Conservation (phyloP, 1,140 invertebrate genomes). For the Calycopis cecrops region DNA sequence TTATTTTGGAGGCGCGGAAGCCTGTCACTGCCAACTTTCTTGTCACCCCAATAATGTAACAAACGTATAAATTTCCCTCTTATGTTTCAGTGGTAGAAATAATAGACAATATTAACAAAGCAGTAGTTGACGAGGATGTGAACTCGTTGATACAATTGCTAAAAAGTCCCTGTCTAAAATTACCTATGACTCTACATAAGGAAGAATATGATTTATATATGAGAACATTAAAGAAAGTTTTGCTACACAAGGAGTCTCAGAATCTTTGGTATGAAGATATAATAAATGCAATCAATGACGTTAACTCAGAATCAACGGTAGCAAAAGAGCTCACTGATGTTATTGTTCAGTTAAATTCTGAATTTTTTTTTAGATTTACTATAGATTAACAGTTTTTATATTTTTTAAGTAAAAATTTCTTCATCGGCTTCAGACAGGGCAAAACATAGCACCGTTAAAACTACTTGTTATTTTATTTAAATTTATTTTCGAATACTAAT, state of each 20-base stretch:
- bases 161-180: conserved; percentile 75
- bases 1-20: too few relatives aligned
- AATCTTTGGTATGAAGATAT: conserved; percentile 84
- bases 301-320: conserved; percentile 72
- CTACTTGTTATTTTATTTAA: too few relatives aligned
- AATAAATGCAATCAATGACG: conserved; percentile 74
- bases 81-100: conserved; percentile 69
- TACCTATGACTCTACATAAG: conserved; percentile 70
- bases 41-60: neutral
- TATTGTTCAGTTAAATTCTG: conserved; percentile 63
- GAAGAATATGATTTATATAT: conserved; percentile 79
- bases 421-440: too few relatives aligned
- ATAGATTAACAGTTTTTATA: too few relatives aligned
- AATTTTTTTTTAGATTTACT: too few relatives aligned
- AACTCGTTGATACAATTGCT: conserved; percentile 71
- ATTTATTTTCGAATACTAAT: too few relatives aligned
- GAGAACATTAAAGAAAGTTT: conserved; percentile 76
- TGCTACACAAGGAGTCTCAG: conserved; percentile 75
- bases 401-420: too few relatives aligned
- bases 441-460: too few relatives aligned
- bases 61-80: neutral
- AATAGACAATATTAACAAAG: conserved; percentile 76
- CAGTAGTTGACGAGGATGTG: conserved; percentile 76
- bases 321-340: conserved; percentile 67
- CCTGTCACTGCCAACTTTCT: too few relatives aligned